Conservation (phyloP, 2,113 vertebrate genomes). For the Chroicocephalus ridibundus region DNA sequence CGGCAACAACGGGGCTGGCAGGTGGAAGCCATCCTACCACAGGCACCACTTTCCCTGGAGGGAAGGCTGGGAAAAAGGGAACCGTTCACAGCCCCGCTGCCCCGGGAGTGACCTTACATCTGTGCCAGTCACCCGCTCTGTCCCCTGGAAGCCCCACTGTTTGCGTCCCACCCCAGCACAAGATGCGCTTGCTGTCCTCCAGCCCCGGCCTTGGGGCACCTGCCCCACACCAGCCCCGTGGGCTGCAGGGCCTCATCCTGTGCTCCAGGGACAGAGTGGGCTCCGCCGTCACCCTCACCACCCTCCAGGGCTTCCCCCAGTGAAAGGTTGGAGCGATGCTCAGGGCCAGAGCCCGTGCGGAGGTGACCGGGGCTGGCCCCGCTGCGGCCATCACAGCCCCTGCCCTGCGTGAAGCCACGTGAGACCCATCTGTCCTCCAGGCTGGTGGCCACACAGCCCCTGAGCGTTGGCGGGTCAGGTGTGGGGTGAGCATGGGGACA, state of each 20-base stretch:
- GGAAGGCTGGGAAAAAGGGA: neutral
- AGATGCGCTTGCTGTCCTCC: accelerated
- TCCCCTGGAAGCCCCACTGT: neutral
- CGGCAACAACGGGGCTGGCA: no score
- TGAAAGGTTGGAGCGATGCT: neutral
- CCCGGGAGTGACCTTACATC: accelerated
- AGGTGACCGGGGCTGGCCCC: accelerated
- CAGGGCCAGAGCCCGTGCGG: neutral
- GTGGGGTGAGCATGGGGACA: neutral
- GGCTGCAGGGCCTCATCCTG: neutral
- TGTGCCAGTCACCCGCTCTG: neutral
- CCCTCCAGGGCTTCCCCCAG: no score
- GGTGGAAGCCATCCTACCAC: neutral
- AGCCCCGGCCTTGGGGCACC: neutral
- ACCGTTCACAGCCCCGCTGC: accelerated
- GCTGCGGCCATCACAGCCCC: neutral
- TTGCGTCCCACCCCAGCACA: neutral
- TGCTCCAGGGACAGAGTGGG: neutral
- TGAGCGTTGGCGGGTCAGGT: neutral
- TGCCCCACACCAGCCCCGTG: neutral
- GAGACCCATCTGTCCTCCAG: neutral
- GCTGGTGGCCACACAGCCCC: neutral
- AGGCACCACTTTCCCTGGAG: neutral
- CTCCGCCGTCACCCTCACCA: neutral
- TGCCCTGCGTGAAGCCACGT: neutral